These are phyloP conservation scores for Euzophera pinguis DNA, from an alignment of 2,888 invertebrate species.

Conservation along the genomic window DNA sequence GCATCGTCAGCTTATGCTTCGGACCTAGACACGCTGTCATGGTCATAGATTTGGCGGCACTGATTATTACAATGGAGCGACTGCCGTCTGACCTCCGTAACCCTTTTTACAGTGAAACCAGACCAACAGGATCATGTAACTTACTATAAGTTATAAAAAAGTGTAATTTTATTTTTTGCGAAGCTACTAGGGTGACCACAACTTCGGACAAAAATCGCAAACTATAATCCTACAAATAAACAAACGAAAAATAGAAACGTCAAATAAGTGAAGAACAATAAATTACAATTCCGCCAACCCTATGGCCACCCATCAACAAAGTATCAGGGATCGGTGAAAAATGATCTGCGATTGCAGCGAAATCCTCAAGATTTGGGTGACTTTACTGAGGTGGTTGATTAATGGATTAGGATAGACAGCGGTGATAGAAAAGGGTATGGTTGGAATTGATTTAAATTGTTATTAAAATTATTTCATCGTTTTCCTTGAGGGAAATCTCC, in stretches of 20 bases:
- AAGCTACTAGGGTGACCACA: no score
- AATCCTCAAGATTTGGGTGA: constrained; percentile 33
- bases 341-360: constrained; percentile 44
- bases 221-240: background rate
- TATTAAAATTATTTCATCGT: background rate
- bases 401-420: constrained; percentile 2
- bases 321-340: constrained; percentile 33
- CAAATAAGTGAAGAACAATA: constrained; percentile 23
- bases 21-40: no score
- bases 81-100: no score
- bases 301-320: constrained; percentile 32
- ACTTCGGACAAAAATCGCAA: background rate
- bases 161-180: no score
- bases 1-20: no score
- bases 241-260: background rate
- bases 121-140: no score
- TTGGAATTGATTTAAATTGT: background rate
- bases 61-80: no score
- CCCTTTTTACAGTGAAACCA: no score
- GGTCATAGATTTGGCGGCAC: no score
- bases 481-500: background rate
- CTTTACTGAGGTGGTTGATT: constrained; percentile 10
- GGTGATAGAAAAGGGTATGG: background rate
- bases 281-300: constrained; percentile 14
- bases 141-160: no score